Evolutionary conservation across 92 coral and sea anemone species (phyloP), one percentile per base, ranked within the genome.

Genomic region (Blastomussa wellsi): DNA sequence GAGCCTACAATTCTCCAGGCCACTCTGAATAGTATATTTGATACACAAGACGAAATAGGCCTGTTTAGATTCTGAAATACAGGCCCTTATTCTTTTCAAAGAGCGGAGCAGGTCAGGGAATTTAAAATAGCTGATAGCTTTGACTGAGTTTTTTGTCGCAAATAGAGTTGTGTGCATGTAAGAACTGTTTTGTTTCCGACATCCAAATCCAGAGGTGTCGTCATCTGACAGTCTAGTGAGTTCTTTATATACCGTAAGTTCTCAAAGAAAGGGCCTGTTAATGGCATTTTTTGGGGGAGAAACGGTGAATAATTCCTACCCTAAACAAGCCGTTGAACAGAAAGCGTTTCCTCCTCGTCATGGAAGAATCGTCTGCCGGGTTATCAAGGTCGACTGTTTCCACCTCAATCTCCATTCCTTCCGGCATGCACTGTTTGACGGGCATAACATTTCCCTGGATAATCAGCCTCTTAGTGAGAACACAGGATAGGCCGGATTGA

Each of bases 361-460:
- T 24, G 14, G 77, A 36, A 73, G 80, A 38, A 38, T 49, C 89
- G 13, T 53, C 33, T 77, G 29, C 47, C 48, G 64, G 82, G 31
- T 83, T 52, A 77, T 93, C 90, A 65, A 88, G 90, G 48, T 91
- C 87, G 44, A 93, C 71, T 72, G 81, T 86, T 76, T 93, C 93
- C 44, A 93, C 87, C n/a, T 88, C 89, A 53, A 76, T 49, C 28
- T 67, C 57, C 53, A 86, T 77, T 8, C 83, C 92, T 15, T 73
- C 82, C 3, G 87, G 90, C 95, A 91, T 91, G 72, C 91, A 91
- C 51, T 91, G 91, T n/a, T 86, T 85, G 24, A 91, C 79, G 7
- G 65, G 69, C 7, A 68, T 67, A 53, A 64, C 79, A 29, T 67
- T 71, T 55, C 87, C 78, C 12, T 78, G 77, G 71, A 84, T 37